A percentile compares a stretch with the other conserved stretches of the same genome.
Evolutionary conservation across 2,888 invertebrate genomes (phyloP).

Genomic region (Melipona beecheii): DNA sequence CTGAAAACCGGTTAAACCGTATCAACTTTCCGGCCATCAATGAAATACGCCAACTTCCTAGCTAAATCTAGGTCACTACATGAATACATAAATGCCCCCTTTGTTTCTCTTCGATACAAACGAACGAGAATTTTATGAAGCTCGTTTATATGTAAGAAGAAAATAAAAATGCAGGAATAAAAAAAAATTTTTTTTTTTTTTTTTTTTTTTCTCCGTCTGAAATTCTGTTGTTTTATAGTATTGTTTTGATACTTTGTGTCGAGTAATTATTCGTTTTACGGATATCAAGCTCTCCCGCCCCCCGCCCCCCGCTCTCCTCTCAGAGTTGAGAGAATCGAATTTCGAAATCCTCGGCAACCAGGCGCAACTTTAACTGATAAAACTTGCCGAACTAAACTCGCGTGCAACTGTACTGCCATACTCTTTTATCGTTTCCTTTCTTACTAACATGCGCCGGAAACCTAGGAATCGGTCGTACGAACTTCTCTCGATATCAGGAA

Average conservation of each 20-base stretch:
- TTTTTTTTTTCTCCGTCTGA: background rate
- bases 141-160: background rate
- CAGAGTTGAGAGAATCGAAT: slow-evolving; percentile 50
- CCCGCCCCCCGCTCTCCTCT: too few species aligned
- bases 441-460: slow-evolving; percentile 14
- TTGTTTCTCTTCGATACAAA: background rate
- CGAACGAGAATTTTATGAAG: background rate
- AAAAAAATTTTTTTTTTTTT: background rate
- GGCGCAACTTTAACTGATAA: slow-evolving; percentile 52
- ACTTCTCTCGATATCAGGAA: background rate
- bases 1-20: slow-evolving; percentile 56
- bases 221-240: slow-evolving; percentile 4
- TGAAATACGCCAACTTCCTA: slow-evolving; percentile 40
- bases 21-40: slow-evolving; percentile 49
- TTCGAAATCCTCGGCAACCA: slow-evolving; percentile 37
- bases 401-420: slow-evolving; percentile 18
- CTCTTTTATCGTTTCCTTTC: slow-evolving; percentile 43
- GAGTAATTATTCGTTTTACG: slow-evolving; percentile 28
- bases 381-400: slow-evolving; percentile 48
- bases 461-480: slow-evolving; percentile 15
- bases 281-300: background rate
- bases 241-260: slow-evolving; percentile 6
- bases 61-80: slow-evolving; percentile 26
- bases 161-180: background rate
- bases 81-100: background rate